Evolutionary conservation across 2,797 vertebrate species (phyloP).

Genomic region (Amblyraja radiata): DNA sequence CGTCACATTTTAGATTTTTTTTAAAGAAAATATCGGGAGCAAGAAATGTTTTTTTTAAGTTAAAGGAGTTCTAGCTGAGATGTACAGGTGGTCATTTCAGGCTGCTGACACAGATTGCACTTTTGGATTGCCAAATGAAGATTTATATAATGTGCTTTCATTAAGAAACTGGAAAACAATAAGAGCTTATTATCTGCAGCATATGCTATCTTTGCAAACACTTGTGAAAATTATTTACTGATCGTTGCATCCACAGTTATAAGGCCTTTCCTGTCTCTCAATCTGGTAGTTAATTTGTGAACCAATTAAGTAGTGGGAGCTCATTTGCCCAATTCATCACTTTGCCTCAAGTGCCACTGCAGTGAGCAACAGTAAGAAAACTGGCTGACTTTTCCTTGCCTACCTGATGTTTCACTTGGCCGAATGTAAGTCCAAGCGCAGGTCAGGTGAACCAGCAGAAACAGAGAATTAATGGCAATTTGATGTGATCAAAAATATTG

Average conservation of each 20-base stretch:
- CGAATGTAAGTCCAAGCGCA: neutral
- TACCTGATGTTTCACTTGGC: neutral
- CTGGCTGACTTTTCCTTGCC: neutral
- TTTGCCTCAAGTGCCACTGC: neutral
- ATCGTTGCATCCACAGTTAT: neutral
- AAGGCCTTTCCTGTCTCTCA: neutral
- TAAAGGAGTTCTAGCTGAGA: neutral
- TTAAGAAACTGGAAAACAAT: neutral
- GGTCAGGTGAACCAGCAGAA: neutral
- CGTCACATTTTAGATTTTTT: neutral
- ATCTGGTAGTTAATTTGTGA: neutral
- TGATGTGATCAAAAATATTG: neutral
- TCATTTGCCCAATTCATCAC: neutral
- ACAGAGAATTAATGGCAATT: neutral
- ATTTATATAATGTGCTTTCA: neutral
- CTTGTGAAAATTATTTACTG: neutral
- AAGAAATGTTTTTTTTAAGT: neutral
- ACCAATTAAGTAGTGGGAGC: neutral
- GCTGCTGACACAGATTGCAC: too few relatives aligned
- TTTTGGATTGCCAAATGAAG: neutral
- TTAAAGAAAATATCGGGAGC: neutral
- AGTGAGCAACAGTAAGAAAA: neutral
- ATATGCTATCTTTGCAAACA: neutral
- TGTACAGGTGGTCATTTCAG: neutral
- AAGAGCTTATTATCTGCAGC: neutral